Conservation (phyloP, 2,113 vertebrate genomes). For the Diphyllodes magnificus region DNA sequence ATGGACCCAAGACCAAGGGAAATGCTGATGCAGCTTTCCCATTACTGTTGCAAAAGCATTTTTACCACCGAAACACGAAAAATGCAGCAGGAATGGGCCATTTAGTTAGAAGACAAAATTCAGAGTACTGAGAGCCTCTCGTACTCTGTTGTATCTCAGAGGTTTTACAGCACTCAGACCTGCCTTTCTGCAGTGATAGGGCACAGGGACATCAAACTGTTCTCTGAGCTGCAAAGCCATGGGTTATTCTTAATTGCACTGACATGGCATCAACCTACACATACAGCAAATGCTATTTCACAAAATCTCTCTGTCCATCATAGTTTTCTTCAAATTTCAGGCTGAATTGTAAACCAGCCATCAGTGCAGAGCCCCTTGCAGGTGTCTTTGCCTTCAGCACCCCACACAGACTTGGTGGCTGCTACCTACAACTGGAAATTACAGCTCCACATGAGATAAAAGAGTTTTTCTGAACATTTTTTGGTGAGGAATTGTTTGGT, state of each 20-base stretch:
- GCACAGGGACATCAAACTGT: neutral
- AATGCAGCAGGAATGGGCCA: neutral
- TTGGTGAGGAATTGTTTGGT: neutral
- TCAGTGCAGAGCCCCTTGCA: neutral
- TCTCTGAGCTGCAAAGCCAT: neutral
- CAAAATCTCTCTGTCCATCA: neutral
- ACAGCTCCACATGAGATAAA: neutral
- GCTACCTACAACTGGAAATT: neutral
- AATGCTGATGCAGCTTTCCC: slow-evolving; percentile 24
- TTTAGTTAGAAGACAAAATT: neutral
- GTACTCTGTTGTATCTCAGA: neutral
- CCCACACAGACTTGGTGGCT: neutral
- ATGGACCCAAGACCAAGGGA: neutral
- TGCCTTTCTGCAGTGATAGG: neutral
- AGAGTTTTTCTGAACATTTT: neutral
- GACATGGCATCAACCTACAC: neutral
- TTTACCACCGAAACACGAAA: slow-evolving; percentile 1
- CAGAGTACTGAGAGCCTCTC: neutral
- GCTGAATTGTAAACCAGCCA: neutral
- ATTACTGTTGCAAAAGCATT: neutral
- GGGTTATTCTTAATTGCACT: neutral
- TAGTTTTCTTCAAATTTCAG: neutral
- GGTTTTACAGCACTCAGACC: neutral
- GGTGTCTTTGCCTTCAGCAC: neutral
- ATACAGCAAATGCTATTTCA: neutral